A percentile compares a stretch with the other conserved stretches of the same genome.
These are phyloP conservation scores for Macrochelys suwanniensis DNA, from an alignment of 2,797 vertebrate genomes.

Conservation along the genomic window DNA sequence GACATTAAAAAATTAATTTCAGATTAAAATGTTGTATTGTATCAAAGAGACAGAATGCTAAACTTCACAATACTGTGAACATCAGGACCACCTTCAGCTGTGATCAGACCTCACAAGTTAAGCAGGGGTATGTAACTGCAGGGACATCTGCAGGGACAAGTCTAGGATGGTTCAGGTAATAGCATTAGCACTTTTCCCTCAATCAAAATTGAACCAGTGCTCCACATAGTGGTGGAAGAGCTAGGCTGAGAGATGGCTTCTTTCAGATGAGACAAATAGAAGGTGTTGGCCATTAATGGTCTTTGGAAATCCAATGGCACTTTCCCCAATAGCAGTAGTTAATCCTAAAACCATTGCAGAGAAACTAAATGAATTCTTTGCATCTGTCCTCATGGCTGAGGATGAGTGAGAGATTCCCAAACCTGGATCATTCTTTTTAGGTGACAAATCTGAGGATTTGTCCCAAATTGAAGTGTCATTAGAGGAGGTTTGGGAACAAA, in stretches of 20 bases:
- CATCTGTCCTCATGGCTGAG: too few relatives aligned
- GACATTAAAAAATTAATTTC: not conserved
- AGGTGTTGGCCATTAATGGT: accelerated
- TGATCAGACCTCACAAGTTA: not conserved
- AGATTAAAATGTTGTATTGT: not conserved
- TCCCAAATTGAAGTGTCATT: too few relatives aligned
- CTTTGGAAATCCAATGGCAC: not conserved
- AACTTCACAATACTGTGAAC: accelerated
- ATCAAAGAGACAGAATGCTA: not conserved
- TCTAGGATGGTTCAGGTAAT: accelerated
- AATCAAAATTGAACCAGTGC: accelerated
- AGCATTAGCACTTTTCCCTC: not conserved
- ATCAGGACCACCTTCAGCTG: not conserved
- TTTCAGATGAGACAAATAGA: accelerated
- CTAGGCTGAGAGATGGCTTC: accelerated
- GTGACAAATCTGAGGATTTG: too few relatives aligned
- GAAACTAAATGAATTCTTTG: too few relatives aligned
- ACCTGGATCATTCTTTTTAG: too few relatives aligned
- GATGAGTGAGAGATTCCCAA: too few relatives aligned
- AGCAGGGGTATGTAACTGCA: not conserved
- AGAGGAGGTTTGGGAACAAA: too few relatives aligned
- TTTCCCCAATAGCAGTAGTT: accelerated
- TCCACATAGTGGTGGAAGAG: accelerated
- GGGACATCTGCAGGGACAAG: not conserved
- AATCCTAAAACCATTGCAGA: too few relatives aligned